Evolutionary conservation across 2,888 invertebrate genomes (phyloP).

Genomic region (Sussaba pulchella): DNA sequence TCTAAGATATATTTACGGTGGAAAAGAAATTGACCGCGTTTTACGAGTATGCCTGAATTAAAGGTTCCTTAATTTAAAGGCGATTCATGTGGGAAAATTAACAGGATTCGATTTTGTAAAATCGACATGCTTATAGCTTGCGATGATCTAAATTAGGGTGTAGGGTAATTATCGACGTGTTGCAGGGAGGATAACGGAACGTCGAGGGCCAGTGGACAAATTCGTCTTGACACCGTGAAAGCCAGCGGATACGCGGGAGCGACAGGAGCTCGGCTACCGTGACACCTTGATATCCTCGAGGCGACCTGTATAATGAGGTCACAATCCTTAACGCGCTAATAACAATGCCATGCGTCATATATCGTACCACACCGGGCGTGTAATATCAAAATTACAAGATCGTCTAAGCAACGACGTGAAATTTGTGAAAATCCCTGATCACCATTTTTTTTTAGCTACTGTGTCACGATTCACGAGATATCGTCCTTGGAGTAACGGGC

Average conservation of each 20-base stretch:
- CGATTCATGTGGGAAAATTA: not conserved
- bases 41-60: no score
- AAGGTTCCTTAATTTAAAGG: no score
- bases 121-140: not conserved
- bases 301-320: slow-evolving; percentile 62
- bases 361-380: slow-evolving; percentile 1
- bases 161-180: slow-evolving; percentile 54
- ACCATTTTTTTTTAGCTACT: not conserved
- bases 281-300: slow-evolving; percentile 41
- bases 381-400: not conserved
- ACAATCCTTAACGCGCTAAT: slow-evolving; percentile 39
- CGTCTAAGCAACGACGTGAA: slow-evolving; percentile 2
- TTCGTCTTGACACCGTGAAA: slow-evolving; percentile 74
- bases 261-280: slow-evolving; percentile 59
- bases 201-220: slow-evolving; percentile 68
- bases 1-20: no score
- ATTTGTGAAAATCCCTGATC: slow-evolving; percentile 45
- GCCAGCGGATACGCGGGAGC: slow-evolving; percentile 63
- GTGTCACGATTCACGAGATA: slow-evolving; percentile 51
- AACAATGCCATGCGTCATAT: not conserved
- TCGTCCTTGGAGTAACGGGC: slow-evolving; percentile 56
- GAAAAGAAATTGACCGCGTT: no score
- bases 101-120: slow-evolving; percentile 19
- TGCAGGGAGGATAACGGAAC: slow-evolving; percentile 22
- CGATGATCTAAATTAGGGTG: slow-evolving; percentile 6